Evolutionary conservation across 1,140 invertebrate genomes (phyloP), one percentile per base, ranked within the genome.

Genomic region (Drosophila serrata): DNA sequence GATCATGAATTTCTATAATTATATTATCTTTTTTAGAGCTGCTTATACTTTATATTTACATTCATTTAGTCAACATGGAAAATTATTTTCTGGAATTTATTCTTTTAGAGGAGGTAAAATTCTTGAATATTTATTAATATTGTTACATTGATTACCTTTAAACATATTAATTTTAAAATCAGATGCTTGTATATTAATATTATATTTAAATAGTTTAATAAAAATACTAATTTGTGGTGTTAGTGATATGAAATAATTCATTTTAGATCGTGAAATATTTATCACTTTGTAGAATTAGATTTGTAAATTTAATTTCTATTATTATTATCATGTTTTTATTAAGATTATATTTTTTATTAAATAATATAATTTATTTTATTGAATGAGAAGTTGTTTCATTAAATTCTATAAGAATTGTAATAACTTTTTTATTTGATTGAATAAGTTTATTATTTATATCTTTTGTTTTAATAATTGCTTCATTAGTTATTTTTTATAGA

Each of bases 181-280:
- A 84, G 93, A 93, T 81, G 93, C 90, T 90, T 92, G 93, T 91
- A 87, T 93, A 78, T 91, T 94, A 90, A 93, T 91, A 91, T 91
- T 94, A 93, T 93, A 93, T 93, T 94, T 94, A 94, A 93, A 94
- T 94, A 94, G 93, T 94, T 95, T 94, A 94, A 91, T 60, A 77
- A 93, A 94, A 95, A 94, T 94, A 90, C 94, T 94, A 93, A 94
- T 94, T 94, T 94, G 94, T 94, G 94, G 93, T 74, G 72, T 94
- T 93, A 94, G 93, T 92, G 86, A 94, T 93, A 93, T 93, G 90
- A 91, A 80, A 64, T 70, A 59, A 69, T 63, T 90, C 84, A 93
- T 91, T 93, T 93, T 93, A 93, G 88, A 92, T 92, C 85, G 87
- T 90, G 79, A 81, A 82, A 75, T 82, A 76, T 90, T 90, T 92